phyloP scores from a whole-genome alignment of 2,888 invertebrate genomes.

The Tribolium freemani region DNA sequence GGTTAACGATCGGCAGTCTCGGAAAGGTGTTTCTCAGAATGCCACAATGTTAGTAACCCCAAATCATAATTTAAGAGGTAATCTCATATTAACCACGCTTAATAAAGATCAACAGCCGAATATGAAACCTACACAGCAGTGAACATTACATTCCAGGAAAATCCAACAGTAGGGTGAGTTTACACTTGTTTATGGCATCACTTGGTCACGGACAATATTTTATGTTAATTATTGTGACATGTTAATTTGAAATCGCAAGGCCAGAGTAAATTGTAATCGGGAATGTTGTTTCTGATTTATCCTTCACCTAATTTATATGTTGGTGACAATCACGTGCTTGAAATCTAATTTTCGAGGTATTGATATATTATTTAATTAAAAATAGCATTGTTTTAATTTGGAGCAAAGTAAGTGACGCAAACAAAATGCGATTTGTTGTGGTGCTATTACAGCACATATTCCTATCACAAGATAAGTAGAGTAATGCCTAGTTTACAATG shows the following conservation, averaged over 20 bases:
- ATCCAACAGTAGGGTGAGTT: background rate
- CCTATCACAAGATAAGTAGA: too few relatives aligned
- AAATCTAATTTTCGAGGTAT: background rate
- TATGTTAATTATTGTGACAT: slow-evolving; percentile 5
- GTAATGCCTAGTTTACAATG: too few relatives aligned
- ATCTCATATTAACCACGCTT: background rate
- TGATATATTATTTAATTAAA: background rate
- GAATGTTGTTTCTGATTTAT: slow-evolving; percentile 21
- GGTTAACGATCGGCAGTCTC: background rate
- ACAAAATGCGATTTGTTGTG: background rate
- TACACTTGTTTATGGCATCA: slow-evolving; percentile 15
- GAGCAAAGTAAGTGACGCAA: background rate
- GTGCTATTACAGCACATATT: too few relatives aligned
- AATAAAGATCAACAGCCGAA: slow-evolving; percentile 15
- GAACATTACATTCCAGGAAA: slow-evolving; percentile 2
- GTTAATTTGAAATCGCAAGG: slow-evolving; percentile 21
- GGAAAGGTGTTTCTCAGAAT: background rate
- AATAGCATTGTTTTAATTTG: background rate
- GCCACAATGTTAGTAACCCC: background rate
- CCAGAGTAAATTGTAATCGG: background rate
- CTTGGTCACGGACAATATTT: slow-evolving; percentile 14
- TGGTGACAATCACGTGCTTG: slow-evolving; percentile 5
- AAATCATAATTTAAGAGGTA: slow-evolving; percentile 22
- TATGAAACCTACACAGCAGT: slow-evolving; percentile 1
- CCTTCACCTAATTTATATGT: slow-evolving; percentile 33